Base-by-base conservation (phyloP, 2,797 vertebrate species). In the Thripadectes ignobilis region DNA sequence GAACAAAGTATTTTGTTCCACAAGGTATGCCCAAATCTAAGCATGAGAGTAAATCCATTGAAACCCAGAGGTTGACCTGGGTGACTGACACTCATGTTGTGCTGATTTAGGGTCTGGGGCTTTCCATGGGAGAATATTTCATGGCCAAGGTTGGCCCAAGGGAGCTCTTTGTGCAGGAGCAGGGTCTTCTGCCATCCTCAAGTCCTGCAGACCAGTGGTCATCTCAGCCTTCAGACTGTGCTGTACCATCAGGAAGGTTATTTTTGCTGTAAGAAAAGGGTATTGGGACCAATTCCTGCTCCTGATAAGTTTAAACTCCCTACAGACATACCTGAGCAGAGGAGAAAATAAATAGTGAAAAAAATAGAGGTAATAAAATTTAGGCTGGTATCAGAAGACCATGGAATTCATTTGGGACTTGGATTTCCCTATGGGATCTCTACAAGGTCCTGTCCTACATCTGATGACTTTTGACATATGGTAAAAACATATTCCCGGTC, bases 1-100 rank as follows among this genome's bases (percentile, higher is more conserved):
- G 36, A 76, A 36, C 4, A 3, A 68, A 73, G 4, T 26, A n/a
- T n/a, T 75, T 32, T 0, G 0, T 72, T 67, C 65, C 3, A 0
- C 17, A 49, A 73, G 67, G 24, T 19, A 23, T 10, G 14, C 49
- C 65, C 79, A 78, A 19, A 72, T 30, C n/a, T 27, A 43, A 68
- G 65, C 32, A 26, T 5, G 24, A 45, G 58, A 72, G 30, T 23
- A 84, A 95, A 23, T 19, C 30, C 75, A 52, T 1, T n/a, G 83
- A 84, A 62, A 87, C 27, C 30, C 46, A 55, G 61, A 39, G 80
- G n/a, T 8, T 72, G 48, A 18, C 22, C 45, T 24, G 30, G 12
- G 17, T 34, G 79, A 20, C 55, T 89, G 76, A 51, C 0, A 9
- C n/a, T 77, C 45, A 21, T 9, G 26, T 6, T 49, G 55, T 54